Evolutionary conservation across 2,113 vertebrate species (phyloP), one percentile per base, ranked within the genome.

Genomic region (Gulo gulo): DNA sequence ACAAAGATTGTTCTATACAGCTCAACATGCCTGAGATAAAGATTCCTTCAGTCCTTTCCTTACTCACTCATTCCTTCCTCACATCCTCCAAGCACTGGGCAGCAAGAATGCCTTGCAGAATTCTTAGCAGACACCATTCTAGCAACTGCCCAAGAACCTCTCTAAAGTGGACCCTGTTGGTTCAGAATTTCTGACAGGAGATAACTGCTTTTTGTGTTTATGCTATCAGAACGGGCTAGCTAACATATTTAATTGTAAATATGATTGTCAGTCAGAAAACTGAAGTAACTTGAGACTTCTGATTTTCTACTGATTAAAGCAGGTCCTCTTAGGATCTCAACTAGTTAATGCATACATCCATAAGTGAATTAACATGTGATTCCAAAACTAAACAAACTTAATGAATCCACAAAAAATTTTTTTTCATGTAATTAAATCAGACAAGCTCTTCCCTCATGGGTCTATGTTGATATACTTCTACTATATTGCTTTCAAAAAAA

Each of bases 401-500:
- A 69, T 82, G 61, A 83, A 8, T 47, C 89, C 26, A 42, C 36
- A 74, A 67, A 80, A n/a, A 2, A 0, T 14, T 42, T 91, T 47
- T 91, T 91, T 88, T 61, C 79, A 85, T 88, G 36, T 95, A 81
- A 96, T 65, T 96, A 88, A 96, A 50, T 59, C 74, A 87, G 36
- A 86, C 52, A 89, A 96, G 45, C 36, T 50, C 42, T 88, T 97
- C 52, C 67, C n/a, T 95, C 84, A n/a, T 26, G 39, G 57, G 45
- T 85, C 74, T 57, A 92, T 94, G 59, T 93, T 74, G 95, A 94
- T 31, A 88, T 2, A 20, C 47, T 94, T 94, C 88, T 88, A 93
- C 65, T 92, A 12, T 84, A 69, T 24, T 94, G 74, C 16, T 94
- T 92, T 96, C 88, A 95, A 96, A 95, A 39, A 84, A 97, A 96